phyloP scores from a whole-genome alignment of 2,113 vertebrate genomes.

The Anthoscopus minutus region DNA sequence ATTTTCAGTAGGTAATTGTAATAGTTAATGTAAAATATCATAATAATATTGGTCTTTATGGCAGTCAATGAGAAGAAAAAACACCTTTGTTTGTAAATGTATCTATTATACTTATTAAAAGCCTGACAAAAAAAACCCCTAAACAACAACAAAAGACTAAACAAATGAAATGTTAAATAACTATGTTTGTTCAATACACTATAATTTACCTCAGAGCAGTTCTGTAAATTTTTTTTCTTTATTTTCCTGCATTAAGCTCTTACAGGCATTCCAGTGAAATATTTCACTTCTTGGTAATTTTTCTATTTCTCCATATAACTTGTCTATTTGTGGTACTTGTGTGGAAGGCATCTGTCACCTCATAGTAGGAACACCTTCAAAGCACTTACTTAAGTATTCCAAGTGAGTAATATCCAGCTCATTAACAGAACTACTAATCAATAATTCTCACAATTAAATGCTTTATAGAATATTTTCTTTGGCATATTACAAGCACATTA shows the following conservation, averaged over 20 bases:
- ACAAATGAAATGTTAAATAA: background rate
- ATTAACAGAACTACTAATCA: background rate
- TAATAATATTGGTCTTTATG: background rate
- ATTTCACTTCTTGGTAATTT: background rate
- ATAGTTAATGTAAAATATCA: background rate
- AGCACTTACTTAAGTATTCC: background rate
- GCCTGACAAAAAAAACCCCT: background rate
- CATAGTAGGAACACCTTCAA: background rate
- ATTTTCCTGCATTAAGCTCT: background rate
- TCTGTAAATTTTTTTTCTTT: background rate
- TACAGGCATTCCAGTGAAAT: background rate
- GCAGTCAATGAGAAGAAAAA: background rate
- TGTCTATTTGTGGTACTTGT: background rate
- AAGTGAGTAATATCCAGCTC: background rate
- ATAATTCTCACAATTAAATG: background rate
- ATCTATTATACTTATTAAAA: background rate
- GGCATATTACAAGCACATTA: background rate
- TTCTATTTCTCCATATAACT: background rate
- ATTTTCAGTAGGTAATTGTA: background rate
- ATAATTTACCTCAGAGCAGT: background rate
- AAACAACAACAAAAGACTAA: background rate
- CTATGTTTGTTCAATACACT: background rate
- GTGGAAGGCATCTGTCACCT: background rate
- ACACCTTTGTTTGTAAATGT: background rate
- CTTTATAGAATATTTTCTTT: background rate